Percentiles rank a stretch among this genome's conserved stretches.
Conservation (phyloP, 2,113 vertebrate species). For the Ictidomys tridecemlineatus region DNA sequence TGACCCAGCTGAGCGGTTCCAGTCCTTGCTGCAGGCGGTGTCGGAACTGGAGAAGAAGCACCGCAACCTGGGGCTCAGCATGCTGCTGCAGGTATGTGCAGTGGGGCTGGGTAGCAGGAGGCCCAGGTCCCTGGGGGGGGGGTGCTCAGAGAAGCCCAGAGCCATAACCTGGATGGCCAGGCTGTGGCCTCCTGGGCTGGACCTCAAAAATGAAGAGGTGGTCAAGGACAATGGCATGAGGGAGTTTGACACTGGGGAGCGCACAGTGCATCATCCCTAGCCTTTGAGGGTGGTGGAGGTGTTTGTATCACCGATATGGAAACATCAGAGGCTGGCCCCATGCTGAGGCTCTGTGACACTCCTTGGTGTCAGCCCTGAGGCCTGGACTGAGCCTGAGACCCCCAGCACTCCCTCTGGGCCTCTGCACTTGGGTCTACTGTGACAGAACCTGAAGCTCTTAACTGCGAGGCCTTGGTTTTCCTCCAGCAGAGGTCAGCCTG, state of each 20-base stretch:
- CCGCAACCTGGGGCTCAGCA: conserved; percentile 75
- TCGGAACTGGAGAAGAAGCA: conserved; percentile 76
- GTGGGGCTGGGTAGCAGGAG: background rate
- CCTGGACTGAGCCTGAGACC: background rate
- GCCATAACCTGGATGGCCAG: background rate
- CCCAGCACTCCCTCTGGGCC: no score
- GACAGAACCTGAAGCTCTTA: background rate
- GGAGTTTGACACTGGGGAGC: background rate
- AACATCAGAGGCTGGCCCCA: background rate
- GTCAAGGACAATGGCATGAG: no score
- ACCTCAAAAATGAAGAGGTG: background rate
- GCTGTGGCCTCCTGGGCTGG: background rate
- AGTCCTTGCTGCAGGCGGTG: conserved; percentile 72
- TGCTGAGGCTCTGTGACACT: background rate
- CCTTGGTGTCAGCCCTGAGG: background rate
- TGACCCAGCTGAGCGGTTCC: conserved; percentile 51
- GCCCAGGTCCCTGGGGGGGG: background rate
- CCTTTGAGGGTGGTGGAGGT: background rate
- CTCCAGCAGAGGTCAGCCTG: no score
- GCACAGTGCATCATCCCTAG: background rate
- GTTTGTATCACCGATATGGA: background rate
- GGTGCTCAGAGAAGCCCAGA: background rate
- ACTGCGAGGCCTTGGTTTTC: background rate
- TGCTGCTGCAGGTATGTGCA: conserved; percentile 76
- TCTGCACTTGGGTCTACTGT: background rate